These are phyloP conservation scores for Frankliniella fusca DNA, from an alignment of 2,888 invertebrate species.

Conservation along the genomic window DNA sequence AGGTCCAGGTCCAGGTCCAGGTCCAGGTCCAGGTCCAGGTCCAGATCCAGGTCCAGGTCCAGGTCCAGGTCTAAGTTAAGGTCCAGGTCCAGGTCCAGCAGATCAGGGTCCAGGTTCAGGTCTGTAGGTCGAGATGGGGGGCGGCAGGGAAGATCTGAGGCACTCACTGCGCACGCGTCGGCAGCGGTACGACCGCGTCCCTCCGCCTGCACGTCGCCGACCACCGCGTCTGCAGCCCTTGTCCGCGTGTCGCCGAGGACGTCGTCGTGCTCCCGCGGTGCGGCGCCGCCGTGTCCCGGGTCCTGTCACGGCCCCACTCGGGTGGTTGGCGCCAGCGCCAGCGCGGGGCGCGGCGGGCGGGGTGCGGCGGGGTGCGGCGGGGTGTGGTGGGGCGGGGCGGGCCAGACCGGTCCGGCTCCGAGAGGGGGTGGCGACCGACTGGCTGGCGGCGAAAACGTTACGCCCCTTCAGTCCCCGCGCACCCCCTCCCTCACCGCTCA, in stretches of 20 bases:
- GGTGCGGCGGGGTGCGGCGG: not conserved
- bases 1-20: no score
- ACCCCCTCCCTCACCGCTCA: not conserved
- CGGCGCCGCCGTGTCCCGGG: not conserved
- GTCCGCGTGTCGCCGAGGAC: not conserved
- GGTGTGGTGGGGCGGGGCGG: not conserved
- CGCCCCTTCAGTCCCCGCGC: not conserved
- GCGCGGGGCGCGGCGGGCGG: not conserved
- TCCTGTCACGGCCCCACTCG: not conserved
- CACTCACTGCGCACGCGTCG: no score
- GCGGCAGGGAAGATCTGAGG: no score
- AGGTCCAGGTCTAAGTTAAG: no score
- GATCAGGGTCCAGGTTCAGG: no score
- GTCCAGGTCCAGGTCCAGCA: no score
- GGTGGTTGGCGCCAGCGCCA: not conserved
- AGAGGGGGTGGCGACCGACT: slow-evolving; percentile 14
- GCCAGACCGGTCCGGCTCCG: not conserved
- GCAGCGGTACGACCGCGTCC: no score
- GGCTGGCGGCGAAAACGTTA: not conserved
- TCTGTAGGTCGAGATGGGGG: no score
- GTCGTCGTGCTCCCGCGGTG: not conserved
- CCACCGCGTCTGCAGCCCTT: no score
- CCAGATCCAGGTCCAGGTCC: no score
- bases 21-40: no score
- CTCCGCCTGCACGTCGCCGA: no score